These are phyloP conservation scores for Zosterops pallidus DNA, from an alignment of 2,113 vertebrate genomes.

Conservation along the genomic window DNA sequence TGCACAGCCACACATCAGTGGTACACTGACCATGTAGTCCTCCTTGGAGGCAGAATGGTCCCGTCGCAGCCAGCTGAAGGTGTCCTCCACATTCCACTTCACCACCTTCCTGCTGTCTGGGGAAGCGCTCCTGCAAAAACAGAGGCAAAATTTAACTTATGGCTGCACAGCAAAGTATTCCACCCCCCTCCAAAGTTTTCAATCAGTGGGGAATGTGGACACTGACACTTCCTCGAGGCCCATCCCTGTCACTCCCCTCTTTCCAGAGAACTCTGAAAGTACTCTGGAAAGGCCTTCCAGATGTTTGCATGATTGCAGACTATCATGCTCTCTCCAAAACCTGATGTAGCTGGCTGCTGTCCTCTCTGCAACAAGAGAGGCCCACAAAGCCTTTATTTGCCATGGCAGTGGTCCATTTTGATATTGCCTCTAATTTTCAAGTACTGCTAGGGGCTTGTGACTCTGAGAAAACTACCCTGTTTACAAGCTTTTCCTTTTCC, in stretches of 20 bases:
- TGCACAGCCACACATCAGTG: background rate
- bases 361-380: background rate
- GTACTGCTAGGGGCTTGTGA: background rate
- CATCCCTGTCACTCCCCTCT: background rate
- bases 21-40: conserved; percentile 92
- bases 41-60: conserved; percentile 97
- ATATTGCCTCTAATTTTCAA: background rate
- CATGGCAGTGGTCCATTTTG: background rate
- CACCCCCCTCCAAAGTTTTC: background rate
- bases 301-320: rapidly evolving
- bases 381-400: background rate
- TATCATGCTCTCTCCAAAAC: background rate
- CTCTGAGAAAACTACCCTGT: background rate
- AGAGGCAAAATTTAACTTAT: background rate
- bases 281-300: background rate
- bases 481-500: background rate
- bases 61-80: conserved; percentile 95
- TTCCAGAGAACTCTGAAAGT: background rate
- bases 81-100: conserved; percentile 98
- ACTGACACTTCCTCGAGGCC: background rate
- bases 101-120: conserved; percentile 97
- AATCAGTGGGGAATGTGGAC: background rate
- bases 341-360: background rate
- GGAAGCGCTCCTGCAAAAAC: conserved; percentile 85
- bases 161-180: rapidly evolving